Percentiles rank a stretch among this genome's conserved stretches.
These are phyloP conservation scores for Volucella inflata DNA, from an alignment of 2,888 invertebrate species.

Conservation along the genomic window DNA sequence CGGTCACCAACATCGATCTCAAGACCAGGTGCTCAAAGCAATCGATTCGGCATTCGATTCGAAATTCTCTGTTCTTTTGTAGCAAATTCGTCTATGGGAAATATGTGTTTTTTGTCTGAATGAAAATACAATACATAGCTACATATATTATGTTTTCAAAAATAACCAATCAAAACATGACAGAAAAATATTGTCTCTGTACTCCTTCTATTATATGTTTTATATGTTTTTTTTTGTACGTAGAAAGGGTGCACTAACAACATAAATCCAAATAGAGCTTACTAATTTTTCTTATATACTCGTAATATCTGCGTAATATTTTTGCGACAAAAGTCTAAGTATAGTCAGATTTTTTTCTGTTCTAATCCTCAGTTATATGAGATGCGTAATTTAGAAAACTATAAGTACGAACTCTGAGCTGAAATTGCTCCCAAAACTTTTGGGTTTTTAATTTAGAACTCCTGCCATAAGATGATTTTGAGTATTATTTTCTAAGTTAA, in stretches of 20 bases:
- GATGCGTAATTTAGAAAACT: too few relatives aligned
- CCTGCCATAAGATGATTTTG: too few relatives aligned
- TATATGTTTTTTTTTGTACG: conserved; percentile 2
- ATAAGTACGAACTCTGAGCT: too few relatives aligned
- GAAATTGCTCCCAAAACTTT: too few relatives aligned
- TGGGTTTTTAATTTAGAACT: too few relatives aligned
- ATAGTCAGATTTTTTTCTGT: too few relatives aligned
- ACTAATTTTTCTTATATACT: conserved; percentile 14
- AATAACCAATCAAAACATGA: neutral
- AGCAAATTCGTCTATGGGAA: conserved; percentile 28
- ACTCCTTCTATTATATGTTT: conserved; percentile 16
- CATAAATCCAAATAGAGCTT: neutral
- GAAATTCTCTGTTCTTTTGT: conserved; percentile 58
- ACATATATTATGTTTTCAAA: neutral
- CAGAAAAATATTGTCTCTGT: conserved; percentile 28
- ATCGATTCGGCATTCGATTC: conserved; percentile 30
- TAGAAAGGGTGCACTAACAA: conserved; percentile 32
- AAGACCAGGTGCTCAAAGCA: conserved; percentile 61
- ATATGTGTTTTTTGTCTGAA: conserved; percentile 20
- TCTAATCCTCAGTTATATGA: too few relatives aligned
- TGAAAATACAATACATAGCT: conserved; percentile 8
- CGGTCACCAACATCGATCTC: conserved; percentile 15
- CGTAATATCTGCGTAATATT: neutral
- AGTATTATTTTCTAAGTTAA: too few relatives aligned
- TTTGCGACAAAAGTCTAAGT: neutral